Evolutionary conservation across 2,797 vertebrate species (phyloP), one percentile per base, ranked within the genome.

Genomic region (Tachyglossus aculeatus): DNA sequence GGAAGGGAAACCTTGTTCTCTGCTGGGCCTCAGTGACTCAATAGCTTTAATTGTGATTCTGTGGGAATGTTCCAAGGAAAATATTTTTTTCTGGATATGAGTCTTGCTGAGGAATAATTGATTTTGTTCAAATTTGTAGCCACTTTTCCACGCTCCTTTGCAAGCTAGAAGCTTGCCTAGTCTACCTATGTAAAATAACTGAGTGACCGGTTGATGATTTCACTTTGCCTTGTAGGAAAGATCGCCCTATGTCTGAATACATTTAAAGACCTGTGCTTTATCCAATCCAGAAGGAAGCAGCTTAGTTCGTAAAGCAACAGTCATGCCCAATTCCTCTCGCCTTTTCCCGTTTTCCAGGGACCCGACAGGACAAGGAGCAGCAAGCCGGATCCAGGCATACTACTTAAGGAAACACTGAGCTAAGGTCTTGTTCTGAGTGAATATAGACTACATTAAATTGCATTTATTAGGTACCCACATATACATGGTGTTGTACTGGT

Each of bases 391-490:
- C 51, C 73, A 16, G 72, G 54, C 47, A 81, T 47, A 71, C 71
- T 69, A 9, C 37, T 77, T 65, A 51, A 60, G 62, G 69, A 80
- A 75, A 69, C 71, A 76, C 78, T 78, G 62, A 81, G 33, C 66
- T 50, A 54, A 71, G 76, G 71, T 61, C 74, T 64, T 63, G 15
- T 81, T 78, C 65, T 69, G 74, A 71, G 37, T 69, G 48, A 63
- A 74, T 71, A 81, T 32, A 64, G 48, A 78, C 61, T 78, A 78
- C 53, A 74, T 80, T 47, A 76, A 78, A 67, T 68, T 75, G 38
- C 40, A 58, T 67, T 74, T 29, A 29, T 31, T 65, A 54, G 36
- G 19, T 69, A 67, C 48, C 40, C 24, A 68, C 68, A 24, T 9
- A 54, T 31, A 48, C 31, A 67, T 61, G 60, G 21, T 33, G 65